Conservation (phyloP, 23 tunicate species). For the Halocynthia aurantium region DNA sequence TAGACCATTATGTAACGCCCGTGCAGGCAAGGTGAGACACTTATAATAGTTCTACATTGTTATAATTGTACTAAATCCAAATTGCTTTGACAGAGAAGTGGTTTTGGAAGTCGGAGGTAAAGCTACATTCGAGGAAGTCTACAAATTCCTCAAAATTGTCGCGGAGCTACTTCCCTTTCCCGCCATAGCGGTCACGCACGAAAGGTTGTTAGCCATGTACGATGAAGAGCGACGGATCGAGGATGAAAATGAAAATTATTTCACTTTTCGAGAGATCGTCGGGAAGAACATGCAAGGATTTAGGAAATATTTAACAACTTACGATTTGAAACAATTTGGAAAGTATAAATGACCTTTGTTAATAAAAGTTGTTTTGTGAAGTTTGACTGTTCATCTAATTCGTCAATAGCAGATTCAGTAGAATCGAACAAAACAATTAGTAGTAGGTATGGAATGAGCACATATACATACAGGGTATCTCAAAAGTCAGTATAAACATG, state of each 20-base stretch:
- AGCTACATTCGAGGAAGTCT: slow-evolving; percentile 58
- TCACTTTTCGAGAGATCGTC: slow-evolving; percentile 86
- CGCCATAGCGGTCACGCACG: slow-evolving; percentile 54
- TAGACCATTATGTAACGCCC: slow-evolving; percentile 85
- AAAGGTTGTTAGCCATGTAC: slow-evolving; percentile 70
- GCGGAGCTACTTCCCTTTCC: slow-evolving; percentile 59
- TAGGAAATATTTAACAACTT: slow-evolving; percentile 34
- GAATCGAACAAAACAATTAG: too few species aligned
- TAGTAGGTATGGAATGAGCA: too few species aligned
- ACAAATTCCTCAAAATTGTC: slow-evolving; percentile 21
- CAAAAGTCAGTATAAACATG: too few species aligned
- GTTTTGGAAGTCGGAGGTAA: slow-evolving; percentile 78
- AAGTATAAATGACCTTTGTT: slow-evolving; percentile 41
- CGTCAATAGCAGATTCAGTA: neutral
- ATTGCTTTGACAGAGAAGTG: slow-evolving; percentile 38
- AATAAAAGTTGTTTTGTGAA: slow-evolving; percentile 1
- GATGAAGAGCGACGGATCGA: slow-evolving; percentile 87
- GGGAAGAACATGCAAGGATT: slow-evolving; percentile 89
- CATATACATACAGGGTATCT: neutral
- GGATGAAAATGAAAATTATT: slow-evolving; percentile 94
- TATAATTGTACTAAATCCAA: neutral
- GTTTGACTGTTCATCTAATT: neutral
- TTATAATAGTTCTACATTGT: neutral
- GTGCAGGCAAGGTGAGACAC: slow-evolving; percentile 32
- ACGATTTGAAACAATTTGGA: slow-evolving; percentile 71